Conservation (phyloP, 1,140 invertebrate genomes). For the Fopius arisanus region DNA sequence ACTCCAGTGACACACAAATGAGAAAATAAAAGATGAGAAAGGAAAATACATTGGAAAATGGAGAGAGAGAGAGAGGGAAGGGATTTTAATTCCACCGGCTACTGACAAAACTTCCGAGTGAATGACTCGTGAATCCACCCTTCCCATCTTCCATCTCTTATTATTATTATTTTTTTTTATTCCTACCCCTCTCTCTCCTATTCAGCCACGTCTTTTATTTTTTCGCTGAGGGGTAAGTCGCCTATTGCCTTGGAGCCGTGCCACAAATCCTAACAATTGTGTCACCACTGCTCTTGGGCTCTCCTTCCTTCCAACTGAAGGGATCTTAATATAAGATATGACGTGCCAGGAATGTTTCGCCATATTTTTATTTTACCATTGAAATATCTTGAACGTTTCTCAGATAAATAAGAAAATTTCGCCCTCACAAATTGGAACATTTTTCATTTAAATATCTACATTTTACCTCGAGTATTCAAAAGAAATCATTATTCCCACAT, state of each 20-base stretch:
- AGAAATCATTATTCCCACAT: too few species aligned
- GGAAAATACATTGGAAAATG: background rate
- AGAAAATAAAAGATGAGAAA: background rate
- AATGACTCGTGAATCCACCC: background rate
- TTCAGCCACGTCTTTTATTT: background rate
- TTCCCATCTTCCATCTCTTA: background rate
- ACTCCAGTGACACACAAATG: background rate
- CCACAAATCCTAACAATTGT: constrained; percentile 4
- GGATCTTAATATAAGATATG: constrained; percentile 6
- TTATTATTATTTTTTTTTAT: background rate
- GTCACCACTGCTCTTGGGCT: background rate
- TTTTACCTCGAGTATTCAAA: too few species aligned
- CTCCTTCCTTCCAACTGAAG: background rate
- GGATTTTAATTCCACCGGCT: background rate
- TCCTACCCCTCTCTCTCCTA: background rate
- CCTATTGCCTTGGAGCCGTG: background rate
- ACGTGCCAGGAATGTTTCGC: background rate
- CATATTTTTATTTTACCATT: background rate
- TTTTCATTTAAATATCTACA: too few species aligned
- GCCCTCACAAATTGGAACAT: too few species aligned
- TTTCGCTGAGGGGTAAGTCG: background rate
- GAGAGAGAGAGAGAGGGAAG: background rate
- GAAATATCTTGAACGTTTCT: background rate
- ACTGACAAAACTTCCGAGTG: constrained; percentile 1
- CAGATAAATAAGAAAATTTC: background rate